These are phyloP conservation scores for Labrus mixtus DNA, from an alignment of 2,113 vertebrate genomes.

Conservation along the genomic window DNA sequence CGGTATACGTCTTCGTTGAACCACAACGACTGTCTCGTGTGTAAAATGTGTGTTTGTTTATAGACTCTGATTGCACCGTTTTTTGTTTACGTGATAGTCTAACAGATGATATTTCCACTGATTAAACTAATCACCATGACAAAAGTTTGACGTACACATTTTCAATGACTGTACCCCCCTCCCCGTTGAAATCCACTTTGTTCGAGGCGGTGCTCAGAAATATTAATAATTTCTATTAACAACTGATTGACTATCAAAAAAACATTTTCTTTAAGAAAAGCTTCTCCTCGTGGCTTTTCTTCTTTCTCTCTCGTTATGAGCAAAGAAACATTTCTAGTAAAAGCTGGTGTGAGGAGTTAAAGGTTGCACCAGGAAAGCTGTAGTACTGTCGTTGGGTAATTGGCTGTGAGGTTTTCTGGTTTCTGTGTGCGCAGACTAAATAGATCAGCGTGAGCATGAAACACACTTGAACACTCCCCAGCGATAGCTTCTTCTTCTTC, in stretches of 20 bases:
- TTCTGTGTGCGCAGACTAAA: conserved; percentile 51
- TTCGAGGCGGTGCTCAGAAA: neutral
- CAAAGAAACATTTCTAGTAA: conserved; percentile 52
- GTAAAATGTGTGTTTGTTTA: neutral
- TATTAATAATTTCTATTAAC: neutral
- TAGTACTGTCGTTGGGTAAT: conserved; percentile 39
- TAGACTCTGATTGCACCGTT: neutral
- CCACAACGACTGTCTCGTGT: neutral
- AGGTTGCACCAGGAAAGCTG: conserved; percentile 38
- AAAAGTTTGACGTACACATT: neutral
- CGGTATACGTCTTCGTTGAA: neutral
- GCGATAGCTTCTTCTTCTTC: no score
- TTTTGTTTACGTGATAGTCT: neutral
- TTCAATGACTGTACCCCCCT: neutral
- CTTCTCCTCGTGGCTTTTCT: neutral
- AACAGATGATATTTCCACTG: neutral
- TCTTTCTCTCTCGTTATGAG: conserved; percentile 24
- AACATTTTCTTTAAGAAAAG: neutral
- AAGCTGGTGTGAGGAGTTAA: conserved; percentile 30
- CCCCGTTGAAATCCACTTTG: conserved; percentile 23
- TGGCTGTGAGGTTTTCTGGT: conserved; percentile 52
- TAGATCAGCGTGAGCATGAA: conserved; percentile 38
- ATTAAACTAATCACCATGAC: neutral
- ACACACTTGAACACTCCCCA: conserved; percentile 15
- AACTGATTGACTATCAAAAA: neutral